phyloP scores from a whole-genome alignment of 2,888 invertebrate genomes.

The Pseudococcus longispinus region DNA sequence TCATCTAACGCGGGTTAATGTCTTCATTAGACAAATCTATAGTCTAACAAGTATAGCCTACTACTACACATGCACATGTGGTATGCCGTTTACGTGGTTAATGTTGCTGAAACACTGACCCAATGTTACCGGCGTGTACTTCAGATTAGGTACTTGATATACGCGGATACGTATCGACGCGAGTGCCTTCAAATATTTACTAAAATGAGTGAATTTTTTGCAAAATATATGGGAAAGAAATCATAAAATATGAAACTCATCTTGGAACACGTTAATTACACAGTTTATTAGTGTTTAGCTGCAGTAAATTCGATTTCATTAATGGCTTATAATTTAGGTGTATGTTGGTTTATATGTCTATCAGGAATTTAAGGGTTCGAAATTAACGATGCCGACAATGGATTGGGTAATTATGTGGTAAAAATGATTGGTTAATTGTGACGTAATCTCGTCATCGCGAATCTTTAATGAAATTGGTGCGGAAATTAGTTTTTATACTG shows the following conservation, averaged over 20 bases:
- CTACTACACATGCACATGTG: background rate
- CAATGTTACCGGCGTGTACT: background rate
- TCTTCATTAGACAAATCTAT: constrained; percentile 9
- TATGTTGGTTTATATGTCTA: background rate
- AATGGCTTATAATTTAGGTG: background rate
- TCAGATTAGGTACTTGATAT: background rate
- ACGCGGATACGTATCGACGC: background rate
- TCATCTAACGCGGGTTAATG: constrained; percentile 6
- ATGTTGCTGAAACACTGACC: constrained; percentile 14
- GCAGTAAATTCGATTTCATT: background rate
- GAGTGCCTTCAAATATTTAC: background rate
- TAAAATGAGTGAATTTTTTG: background rate
- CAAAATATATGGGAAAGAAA: background rate
- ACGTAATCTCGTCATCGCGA: background rate
- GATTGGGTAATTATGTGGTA: background rate
- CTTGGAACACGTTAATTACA: background rate
- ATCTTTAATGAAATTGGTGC: background rate
- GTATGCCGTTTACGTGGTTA: background rate
- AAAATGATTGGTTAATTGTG: constrained; percentile 8
- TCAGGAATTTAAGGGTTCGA: background rate
- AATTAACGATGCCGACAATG: background rate
- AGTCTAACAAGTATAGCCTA: background rate
- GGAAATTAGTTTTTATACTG: background rate
- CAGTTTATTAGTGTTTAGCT: background rate
- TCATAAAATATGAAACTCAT: background rate